A percentile compares a stretch with the other conserved stretches of the same genome.
Evolutionary conservation across 2,888 invertebrate species (phyloP).

Genomic region (Drosophila prostipennis): DNA sequence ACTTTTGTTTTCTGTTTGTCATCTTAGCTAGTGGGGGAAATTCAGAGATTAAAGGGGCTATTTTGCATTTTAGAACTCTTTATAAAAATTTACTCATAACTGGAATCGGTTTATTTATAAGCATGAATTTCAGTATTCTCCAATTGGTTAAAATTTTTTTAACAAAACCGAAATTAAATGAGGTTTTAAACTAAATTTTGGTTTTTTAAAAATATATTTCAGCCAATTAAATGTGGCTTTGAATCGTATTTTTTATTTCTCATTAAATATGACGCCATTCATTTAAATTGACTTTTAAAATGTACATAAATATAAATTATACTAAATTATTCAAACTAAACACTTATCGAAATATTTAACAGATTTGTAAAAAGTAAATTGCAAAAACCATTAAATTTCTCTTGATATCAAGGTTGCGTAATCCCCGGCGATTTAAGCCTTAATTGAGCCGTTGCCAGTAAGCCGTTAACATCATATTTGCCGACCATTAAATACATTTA

Average conservation of each 20-base stretch:
- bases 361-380: neutral
- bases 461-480: constrained; percentile 76
- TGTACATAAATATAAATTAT: neutral
- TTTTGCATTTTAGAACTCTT: neutral
- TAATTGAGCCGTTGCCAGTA: constrained; percentile 47
- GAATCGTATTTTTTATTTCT: no score
- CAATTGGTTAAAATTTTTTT: no score
- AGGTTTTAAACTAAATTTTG: no score
- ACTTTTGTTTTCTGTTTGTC: neutral
- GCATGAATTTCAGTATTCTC: no score
- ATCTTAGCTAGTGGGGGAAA: neutral
- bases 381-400: constrained; percentile 2
- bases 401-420: neutral
- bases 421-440: constrained; percentile 4
- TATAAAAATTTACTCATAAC: no score
- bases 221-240: no score
- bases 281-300: no score
- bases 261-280: no score
- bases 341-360: neutral
- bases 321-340: neutral
- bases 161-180: no score
- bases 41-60: neutral
- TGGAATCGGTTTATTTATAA: no score
- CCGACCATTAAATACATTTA: constrained; percentile 69
- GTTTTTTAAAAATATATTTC: no score